Base-by-base conservation (phyloP, 2,888 invertebrate genomes). In the Polyommatus icarus region DNA sequence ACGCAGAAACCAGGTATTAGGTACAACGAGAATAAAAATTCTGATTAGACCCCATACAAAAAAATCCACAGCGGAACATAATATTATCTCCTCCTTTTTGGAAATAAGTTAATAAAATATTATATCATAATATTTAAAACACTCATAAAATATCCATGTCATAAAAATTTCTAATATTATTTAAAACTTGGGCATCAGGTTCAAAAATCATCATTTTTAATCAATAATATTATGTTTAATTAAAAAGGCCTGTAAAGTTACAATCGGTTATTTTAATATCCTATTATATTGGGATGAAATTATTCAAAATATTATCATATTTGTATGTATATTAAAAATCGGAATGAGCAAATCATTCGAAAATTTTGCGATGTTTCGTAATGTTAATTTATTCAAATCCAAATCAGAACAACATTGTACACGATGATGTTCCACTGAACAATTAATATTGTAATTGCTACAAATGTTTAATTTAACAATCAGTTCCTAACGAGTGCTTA, bases 321-420 rank as follows among this genome's bases (percentile, higher is more conserved):
- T 10, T 67, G 29, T 20, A 6, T 61, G 24, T 24, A 10, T 10
- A 24, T 10, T 61, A 61, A 67, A 67, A 67, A 67, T 32, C 15
- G 29, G 18, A 67, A 67, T 15, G 24, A 29, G 1, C 67, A 29
- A 67, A 67, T 67, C 29, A 32, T 32, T 54, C 50, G 18, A 54
- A 54, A 18, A 54, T 54, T 54, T 67, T 29, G 67, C 67, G 29
- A 67, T 67, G 29, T 29, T 18, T 29, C 67, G 67, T 29, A 29
- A 67, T 75, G 75, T 75, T 75, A 75, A 75, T 75, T 75, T 75
- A 75, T 75, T 75, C 50, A 75, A 50, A 50, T 75, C 50, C 29
- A 50, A 75, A 75, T 75, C 75, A 75, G 50, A 12, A 46, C 75
- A 24, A 29, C 75, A 75, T 75, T 54, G 18, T 50, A 75, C 50